phyloP scores from a whole-genome alignment of 2,888 invertebrate species.

The Sepiola atlantica region DNA sequence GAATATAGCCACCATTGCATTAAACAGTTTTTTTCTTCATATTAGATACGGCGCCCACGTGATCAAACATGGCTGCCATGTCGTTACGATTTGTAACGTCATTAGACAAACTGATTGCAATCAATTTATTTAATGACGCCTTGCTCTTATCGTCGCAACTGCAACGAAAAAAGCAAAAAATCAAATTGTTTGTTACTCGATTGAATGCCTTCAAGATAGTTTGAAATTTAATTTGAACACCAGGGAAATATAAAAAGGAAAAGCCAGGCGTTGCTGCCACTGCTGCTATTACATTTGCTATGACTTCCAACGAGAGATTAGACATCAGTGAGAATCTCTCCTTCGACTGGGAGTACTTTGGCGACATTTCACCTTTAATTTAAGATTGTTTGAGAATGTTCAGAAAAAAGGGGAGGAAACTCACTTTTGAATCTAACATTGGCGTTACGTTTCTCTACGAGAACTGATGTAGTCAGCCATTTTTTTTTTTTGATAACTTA shows the following conservation, averaged over 20 bases:
- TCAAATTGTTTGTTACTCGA: neutral
- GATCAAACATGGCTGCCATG: neutral
- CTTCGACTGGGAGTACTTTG: neutral
- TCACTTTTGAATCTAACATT: neutral
- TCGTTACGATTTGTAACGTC: neutral
- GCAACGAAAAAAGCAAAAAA: slow-evolving; percentile 32
- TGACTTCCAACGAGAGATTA: neutral
- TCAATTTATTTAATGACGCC: neutral
- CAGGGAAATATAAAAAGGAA: neutral
- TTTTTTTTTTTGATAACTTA: neutral
- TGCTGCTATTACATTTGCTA: slow-evolving; percentile 32
- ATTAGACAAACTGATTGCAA: neutral
- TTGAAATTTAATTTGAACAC: neutral
- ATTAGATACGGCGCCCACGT: neutral
- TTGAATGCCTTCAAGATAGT: neutral
- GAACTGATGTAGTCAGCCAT: neutral
- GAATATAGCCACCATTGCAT: neutral
- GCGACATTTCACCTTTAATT: neutral
- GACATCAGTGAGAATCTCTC: neutral
- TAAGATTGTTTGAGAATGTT: neutral
- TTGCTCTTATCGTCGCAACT: neutral
- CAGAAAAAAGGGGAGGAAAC: neutral
- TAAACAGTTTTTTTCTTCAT: neutral
- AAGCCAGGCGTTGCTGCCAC: neutral
- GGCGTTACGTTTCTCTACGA: neutral